Evolutionary conservation across 2,113 vertebrate genomes (phyloP).

Genomic region (Nestor notabilis): DNA sequence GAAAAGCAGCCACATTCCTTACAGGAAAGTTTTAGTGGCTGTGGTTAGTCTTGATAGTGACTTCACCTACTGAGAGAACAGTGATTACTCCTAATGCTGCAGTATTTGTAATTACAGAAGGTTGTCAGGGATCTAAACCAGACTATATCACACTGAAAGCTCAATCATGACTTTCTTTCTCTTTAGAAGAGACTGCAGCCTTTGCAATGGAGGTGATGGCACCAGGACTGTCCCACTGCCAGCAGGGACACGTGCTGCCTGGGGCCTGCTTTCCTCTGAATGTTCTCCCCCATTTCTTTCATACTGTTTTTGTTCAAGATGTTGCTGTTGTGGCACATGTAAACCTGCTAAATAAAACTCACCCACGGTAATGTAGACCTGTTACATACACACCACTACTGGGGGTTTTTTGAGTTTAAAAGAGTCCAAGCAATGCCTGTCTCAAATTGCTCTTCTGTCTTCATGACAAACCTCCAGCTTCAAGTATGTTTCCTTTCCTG

Average conservation of each 20-base stretch:
- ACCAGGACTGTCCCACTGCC: neutral
- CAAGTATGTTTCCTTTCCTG: neutral
- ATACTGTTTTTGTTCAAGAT: neutral
- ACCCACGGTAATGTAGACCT: neutral
- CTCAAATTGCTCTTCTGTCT: slow-evolving; percentile 3
- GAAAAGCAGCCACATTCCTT: neutral
- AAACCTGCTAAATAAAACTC: neutral
- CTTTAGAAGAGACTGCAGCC: slow-evolving; percentile 42
- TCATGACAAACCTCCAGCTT: neutral
- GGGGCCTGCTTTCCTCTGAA: neutral
- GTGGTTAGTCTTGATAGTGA: neutral
- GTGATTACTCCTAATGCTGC: neutral
- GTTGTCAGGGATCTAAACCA: neutral
- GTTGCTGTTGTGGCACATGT: neutral
- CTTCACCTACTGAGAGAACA: neutral
- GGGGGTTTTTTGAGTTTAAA: neutral
- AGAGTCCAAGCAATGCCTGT: neutral
- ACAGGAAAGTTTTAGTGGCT: neutral
- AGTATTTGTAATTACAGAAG: neutral
- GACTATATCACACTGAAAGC: neutral
- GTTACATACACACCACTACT: neutral
- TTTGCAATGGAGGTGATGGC: neutral
- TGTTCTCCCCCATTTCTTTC: neutral
- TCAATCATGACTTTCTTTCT: neutral
- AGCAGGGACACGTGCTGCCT: neutral